Evolutionary conservation across 2,797 vertebrate genomes (phyloP), one percentile per base, ranked within the genome.

Genomic region (Gambelia wislizenii): DNA sequence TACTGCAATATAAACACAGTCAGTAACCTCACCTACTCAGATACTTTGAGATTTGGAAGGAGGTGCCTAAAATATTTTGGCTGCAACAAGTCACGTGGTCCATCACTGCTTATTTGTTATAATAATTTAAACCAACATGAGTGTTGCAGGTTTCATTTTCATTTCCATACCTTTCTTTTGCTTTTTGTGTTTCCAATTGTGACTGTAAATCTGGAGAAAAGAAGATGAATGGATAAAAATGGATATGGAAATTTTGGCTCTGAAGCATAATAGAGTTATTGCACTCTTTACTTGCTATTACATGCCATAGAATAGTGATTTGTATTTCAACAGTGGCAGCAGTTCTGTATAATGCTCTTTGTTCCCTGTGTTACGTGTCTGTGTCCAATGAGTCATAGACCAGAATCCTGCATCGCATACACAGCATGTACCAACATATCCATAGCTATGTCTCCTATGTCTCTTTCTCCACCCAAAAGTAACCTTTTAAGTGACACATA

Each of bases 161-260:
- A 4, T 79, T 74, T 74, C 33, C 7, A 12, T 30, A 18, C 13
- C 78, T 80, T 33, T 2, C 44, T 3, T 83, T 77, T 91, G 14
- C n/a, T 89, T 90, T 90, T 83, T 83, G 89, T 83, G 4, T 14
- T 89, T 0, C 4, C 8, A 54, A 30, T 44, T 91, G 86, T 89
- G 79, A 83, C 88, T 84, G 25, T 0, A 54, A 87, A 39, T 56
- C 52, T 70, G 33, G n/a, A 6, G 6, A 54, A 72, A 47, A 72
- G 22, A 42, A 67, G 33, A 36, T 33, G 12, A 30, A 88, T 79
- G 47, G 36, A 52, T 22, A 22, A 33, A 27, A 61, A 9, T 79
- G 33, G 44, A 54, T 78, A 36, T 56, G 36, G 75, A 49, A 61
- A 54, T 4, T 3, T 30, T 64, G 64, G 83, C 76, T 18, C 69